Base-by-base conservation (phyloP, 1,140 invertebrate species). In the Monochamus saltuarius region DNA sequence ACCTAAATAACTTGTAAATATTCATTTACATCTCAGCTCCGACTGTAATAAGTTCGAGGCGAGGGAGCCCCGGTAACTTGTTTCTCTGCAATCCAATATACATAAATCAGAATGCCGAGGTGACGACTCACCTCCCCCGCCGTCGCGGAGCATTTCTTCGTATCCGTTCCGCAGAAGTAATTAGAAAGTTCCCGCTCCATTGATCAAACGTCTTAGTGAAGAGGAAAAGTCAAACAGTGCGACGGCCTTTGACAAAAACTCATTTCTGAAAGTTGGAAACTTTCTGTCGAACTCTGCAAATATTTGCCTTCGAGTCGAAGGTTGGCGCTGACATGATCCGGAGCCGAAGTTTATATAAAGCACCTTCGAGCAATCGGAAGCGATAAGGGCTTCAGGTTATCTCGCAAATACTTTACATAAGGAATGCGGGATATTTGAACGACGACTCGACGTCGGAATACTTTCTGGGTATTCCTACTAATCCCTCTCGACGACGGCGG, bases 231-330 rank as follows among this genome's bases (percentile, higher is more conserved):
- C 58, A 61, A 61, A 61, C 45, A 59, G 19, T 35, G 35, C 14
- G 37, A 10, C 37, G 43, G 9, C 38, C 49, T 55, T 51, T 57
- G 35, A 56, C 50, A 54, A 64, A 66, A 62, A 65, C 61, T 62
- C 62, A 55, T 61, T 61, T 59, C 56, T 36, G 47, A 51, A 58
- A 63, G 50, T 59, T 54, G 37, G 10, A 10, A 52, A 63, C 49
- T 52, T 62, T 50, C 60, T 39, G 37, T 56, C 56, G 50, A 45
- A 36, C 19, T 61, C 39, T 22, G 39, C 58, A 66, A 66, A 66
- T 66, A 66, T 66, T 66, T 66, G 59, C 38, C 40, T 46, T 61
- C 36, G 42, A 36, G 37, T 9, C 29, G 51, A 53, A 39, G n/a
- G 14, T 14, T 7, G 14, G 34, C 29, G 13, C 34, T 35, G 13